These are phyloP conservation scores for Carcharodon carcharias DNA, from an alignment of 2,797 vertebrate species.

Conservation along the genomic window DNA sequence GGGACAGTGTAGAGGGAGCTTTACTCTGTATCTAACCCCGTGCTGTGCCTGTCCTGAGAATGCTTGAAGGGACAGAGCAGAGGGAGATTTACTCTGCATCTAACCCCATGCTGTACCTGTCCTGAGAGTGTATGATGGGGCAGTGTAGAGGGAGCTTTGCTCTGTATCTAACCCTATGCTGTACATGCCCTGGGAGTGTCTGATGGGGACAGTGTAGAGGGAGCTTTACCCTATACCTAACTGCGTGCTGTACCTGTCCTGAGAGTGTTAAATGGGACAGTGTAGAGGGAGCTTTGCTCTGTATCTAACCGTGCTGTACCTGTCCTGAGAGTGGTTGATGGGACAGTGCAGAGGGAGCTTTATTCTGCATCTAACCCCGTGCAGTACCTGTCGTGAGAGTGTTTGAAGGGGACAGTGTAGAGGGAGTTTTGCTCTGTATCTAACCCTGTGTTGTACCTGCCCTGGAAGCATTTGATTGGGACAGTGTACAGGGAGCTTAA, in stretches of 20 bases:
- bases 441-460: no score
- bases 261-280: no score
- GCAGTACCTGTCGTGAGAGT: not conserved
- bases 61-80: no score
- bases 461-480: no score
- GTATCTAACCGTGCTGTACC: no score
- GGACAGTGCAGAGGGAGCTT: not conserved
- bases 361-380: not conserved
- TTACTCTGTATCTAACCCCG: not conserved
- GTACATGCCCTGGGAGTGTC: not conserved
- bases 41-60: no score
- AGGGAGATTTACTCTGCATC: not conserved
- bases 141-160: not conserved
- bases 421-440: no score
- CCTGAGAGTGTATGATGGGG: not conserved
- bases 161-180: not conserved
- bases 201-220: not conserved
- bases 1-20: not conserved
- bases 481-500: no score
- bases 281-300: no score
- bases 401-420: not conserved
- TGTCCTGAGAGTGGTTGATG: not conserved
- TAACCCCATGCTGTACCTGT: no score
- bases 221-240: no score
- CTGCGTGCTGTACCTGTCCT: no score